Evolutionary conservation across 2,888 invertebrate species (phyloP).

Genomic region (Mechanitis messenoides): DNA sequence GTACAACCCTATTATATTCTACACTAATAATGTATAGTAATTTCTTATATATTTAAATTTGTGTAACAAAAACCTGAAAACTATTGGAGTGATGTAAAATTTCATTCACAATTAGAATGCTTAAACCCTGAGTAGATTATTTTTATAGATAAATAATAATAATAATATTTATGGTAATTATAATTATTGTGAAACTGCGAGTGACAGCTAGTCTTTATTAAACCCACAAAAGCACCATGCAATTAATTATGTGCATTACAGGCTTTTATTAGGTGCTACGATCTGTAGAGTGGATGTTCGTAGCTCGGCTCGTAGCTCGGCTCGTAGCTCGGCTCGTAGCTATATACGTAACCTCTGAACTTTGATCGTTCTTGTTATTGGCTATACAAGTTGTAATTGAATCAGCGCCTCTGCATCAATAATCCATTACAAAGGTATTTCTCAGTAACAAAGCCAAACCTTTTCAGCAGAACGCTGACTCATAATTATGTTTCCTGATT

Average conservation of each 20-base stretch:
- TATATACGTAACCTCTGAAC: conserved; percentile 49
- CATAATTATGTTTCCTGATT: conserved; percentile 11
- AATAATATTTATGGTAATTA: no score
- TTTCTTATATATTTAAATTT: no score
- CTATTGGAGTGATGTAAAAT: no score
- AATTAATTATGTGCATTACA: neutral
- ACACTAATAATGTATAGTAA: no score
- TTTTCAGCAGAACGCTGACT: conserved; percentile 16
- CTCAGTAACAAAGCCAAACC: conserved; percentile 17
- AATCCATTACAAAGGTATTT: conserved; percentile 43
- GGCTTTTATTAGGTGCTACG: conserved; percentile 35
- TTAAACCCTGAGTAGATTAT: no score
- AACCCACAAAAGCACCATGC: neutral
- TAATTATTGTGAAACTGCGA: no score
- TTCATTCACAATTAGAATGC: no score
- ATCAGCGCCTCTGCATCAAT: conserved; percentile 55
- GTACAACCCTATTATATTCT: no score
- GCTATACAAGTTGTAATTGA: conserved; percentile 47
- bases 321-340: conserved; percentile 37
- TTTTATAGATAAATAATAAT: no score
- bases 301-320: conserved; percentile 37
- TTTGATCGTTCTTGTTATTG: conserved; percentile 45
- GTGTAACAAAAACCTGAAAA: no score
- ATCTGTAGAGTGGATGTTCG: conserved; percentile 31
- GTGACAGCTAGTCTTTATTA: no score